Percentiles rank a stretch among this genome's conserved stretches.
These are phyloP conservation scores for Emydura subglobosa DNA, from an alignment of 2,113 vertebrate species.

Conservation along the genomic window DNA sequence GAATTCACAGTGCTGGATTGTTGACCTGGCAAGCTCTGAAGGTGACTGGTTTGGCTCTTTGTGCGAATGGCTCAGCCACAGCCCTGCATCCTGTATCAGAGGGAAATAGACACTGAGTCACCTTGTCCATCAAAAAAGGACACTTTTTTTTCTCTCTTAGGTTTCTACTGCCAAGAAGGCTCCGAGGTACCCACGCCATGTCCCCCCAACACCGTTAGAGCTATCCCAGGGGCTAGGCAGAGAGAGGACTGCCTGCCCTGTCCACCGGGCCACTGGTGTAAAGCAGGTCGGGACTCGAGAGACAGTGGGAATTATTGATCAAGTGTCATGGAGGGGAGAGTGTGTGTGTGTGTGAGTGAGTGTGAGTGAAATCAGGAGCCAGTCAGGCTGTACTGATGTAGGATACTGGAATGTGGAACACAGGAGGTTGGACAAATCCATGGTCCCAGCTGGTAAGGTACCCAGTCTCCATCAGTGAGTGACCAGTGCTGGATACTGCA, in stretches of 20 bases:
- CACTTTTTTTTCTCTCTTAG: constrained; percentile 58
- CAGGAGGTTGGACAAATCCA: neutral
- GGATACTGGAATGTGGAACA: rapidly evolving
- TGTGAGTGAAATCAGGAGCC: no score
- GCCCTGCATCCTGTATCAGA: rapidly evolving
- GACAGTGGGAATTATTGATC: neutral
- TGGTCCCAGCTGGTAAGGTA: neutral
- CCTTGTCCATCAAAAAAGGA: neutral
- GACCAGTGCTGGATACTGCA: neutral
- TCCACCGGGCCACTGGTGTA: constrained; percentile 87
- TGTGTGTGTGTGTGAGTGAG: no score
- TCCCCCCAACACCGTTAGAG: constrained; percentile 84
- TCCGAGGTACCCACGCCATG: constrained; percentile 80
- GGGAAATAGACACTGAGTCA: rapidly evolving
- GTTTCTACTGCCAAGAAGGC: constrained; percentile 89
- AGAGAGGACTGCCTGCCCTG: constrained; percentile 88
- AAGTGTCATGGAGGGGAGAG: no score
- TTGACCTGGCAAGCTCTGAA: neutral
- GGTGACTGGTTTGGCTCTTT: neutral
- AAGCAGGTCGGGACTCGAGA: constrained; percentile 76
- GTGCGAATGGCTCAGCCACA: neutral
- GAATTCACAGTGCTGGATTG: neutral
- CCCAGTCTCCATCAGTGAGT: rapidly evolving
- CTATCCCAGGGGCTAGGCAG: constrained; percentile 77
- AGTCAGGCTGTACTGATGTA: neutral